Percentiles rank a stretch among this genome's conserved stretches.
Conservation (phyloP, 2,888 invertebrate genomes). For the Chloromyia formosa region DNA sequence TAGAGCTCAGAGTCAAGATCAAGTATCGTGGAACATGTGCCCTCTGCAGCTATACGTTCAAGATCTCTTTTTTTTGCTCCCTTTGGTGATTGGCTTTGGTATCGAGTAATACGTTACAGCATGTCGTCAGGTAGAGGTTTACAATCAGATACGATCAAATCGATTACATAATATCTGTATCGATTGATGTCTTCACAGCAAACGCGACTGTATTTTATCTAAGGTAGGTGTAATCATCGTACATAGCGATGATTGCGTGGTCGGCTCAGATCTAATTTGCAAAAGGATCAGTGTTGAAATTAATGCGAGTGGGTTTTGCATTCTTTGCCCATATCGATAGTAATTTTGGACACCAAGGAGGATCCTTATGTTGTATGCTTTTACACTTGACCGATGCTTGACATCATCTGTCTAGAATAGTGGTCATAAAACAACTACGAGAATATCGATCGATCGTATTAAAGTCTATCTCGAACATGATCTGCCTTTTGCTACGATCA, state of each 20-base stretch:
- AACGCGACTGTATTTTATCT: neutral
- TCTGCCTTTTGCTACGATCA: neutral
- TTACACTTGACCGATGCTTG: no score
- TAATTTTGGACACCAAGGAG: no score
- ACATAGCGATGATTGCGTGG: neutral
- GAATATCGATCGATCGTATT: conserved; percentile 18
- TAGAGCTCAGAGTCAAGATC: conserved; percentile 25
- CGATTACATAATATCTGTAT: conserved; percentile 42
- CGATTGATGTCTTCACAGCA: conserved; percentile 25
- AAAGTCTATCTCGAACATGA: conserved; percentile 5
- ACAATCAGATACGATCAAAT: conserved; percentile 30
- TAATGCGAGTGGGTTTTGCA: no score
- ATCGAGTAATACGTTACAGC: conserved; percentile 22
- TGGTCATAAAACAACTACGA: no score
- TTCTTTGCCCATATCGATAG: no score
- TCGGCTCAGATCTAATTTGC: neutral
- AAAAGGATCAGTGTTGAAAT: no score
- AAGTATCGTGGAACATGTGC: conserved; percentile 32
- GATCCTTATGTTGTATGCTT: no score
- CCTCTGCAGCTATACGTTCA: neutral
- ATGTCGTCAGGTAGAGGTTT: conserved; percentile 21
- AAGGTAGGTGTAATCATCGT: no score
- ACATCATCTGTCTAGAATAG: no score
- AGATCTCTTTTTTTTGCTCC: neutral
- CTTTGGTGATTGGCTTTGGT: neutral